Evolutionary conservation across 2,888 invertebrate species (phyloP), one percentile per base, ranked within the genome.

Genomic region (Acholoe squamosa): DNA sequence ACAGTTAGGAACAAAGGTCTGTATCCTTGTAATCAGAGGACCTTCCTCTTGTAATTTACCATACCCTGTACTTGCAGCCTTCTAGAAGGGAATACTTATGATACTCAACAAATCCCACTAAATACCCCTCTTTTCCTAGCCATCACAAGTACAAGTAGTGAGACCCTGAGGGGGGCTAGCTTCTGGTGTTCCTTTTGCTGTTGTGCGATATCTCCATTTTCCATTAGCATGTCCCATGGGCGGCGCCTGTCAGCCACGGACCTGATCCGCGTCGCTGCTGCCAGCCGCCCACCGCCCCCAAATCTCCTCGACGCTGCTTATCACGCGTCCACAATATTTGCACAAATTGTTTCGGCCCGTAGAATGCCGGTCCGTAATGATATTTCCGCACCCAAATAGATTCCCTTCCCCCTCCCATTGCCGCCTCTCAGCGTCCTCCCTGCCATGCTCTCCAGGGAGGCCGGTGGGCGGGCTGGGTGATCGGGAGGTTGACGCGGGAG

Each of bases 291-390:
- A 1, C 86, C 14, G n/a, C 84, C 33, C 52, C 28, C 86, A 86
- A 86, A 54, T 86, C 86, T 86, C 86, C 22, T 3, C 25, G 52
- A 25, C 19, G 25, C 54, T 28, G 80, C 80, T 86, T 86, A 86
- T 86, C 86, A 86, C 56, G 52, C 54, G 10, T 52, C 54, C 54
- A 28, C 86, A 86, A 86, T 86, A 86, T 86, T 86, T 86, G 86
- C 86, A 86, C 86, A 86, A 86, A 86, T 86, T 86, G 86, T 86
- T 54, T 86, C 86, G 43, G 43, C 84, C 71, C 71, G 71, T 28
- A 71, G 71, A 71, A 71, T 71, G 14, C 80, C 80, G 19, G n/a
- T 34, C 80, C 80, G 80, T 80, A 80, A 80, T 80, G 80, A 80
- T 80, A 80, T 80, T 80, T 80, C 80, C 80, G 80, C 80, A 34